phyloP scores from a whole-genome alignment of 2,797 vertebrate genomes.

The Anniella stebbinsi region DNA sequence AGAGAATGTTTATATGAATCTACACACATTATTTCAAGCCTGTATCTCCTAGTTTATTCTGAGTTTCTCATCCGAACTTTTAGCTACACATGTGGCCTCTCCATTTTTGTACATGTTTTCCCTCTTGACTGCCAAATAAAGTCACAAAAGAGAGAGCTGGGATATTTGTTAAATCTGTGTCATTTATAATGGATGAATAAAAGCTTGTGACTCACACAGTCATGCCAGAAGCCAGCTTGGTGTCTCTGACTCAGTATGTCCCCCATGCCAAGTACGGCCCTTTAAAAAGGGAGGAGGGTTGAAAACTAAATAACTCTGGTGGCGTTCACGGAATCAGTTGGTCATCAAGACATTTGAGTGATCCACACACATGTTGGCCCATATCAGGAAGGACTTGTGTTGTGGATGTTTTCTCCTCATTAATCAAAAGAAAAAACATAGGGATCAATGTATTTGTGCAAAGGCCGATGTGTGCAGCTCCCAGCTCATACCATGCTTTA shows the following conservation, averaged over 20 bases:
- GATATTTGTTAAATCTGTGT: slow-evolving; percentile 19
- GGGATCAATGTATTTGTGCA: background rate
- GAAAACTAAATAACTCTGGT: background rate
- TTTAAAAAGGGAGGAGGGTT: background rate
- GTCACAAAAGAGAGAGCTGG: slow-evolving; percentile 43
- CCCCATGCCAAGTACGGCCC: background rate
- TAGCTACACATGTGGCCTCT: background rate
- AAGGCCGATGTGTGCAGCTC: background rate
- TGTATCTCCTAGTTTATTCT: slow-evolving; percentile 44
- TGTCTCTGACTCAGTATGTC: too few relatives aligned
- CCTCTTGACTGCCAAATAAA: slow-evolving; percentile 30
- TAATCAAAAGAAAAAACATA: background rate
- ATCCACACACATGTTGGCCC: background rate
- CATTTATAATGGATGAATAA: background rate
- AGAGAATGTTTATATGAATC: background rate
- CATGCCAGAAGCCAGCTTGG: background rate
- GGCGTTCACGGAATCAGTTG: background rate
- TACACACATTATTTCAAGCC: background rate
- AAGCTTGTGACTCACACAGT: background rate
- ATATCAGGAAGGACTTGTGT: too few relatives aligned
- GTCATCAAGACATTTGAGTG: background rate
- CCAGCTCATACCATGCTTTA: background rate
- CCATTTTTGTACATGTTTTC: slow-evolving; percentile 37
- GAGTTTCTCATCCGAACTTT: slow-evolving; percentile 17
- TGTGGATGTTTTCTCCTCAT: too few relatives aligned